Base-by-base conservation (phyloP, 2,888 invertebrate species). In the Invenusta paracnida region DNA sequence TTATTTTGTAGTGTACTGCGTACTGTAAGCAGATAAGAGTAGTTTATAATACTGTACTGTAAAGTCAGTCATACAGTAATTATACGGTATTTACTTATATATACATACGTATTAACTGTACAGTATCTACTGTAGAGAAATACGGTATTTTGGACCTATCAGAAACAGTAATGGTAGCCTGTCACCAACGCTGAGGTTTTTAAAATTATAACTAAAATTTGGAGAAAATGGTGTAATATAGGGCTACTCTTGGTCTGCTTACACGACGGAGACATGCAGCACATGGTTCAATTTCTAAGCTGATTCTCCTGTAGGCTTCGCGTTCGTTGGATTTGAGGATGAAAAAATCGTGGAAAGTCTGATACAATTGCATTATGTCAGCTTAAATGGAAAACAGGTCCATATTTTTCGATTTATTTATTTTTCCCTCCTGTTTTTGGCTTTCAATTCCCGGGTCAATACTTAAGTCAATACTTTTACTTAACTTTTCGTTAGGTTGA, bases 271-370 rank as follows among this genome's bases (percentile, higher is more conserved):
- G 23, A 13, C 17, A 2, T n/a, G 5, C 17, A 23, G 48, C 17
- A 5, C 5, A 48, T 48, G 17, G 17, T 48, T 48, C 17, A 48
- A 11, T 48, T 48, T 48, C 48, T 11, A 48, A 48, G 17, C 17
- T 48, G 48, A 11, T 48, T 48, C 48, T 11, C 17, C 2, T 82
- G 23, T 82, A 85, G 85, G 87, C 48, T 87, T 87, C 82, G 87
- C 87, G 27, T 87, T 87, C 86, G 87, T 87, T 48, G 87, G 85
- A 29, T 87, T 87, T 85, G 85, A 87, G 30, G 82, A 81, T 31
- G 87, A 87, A 85, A 48, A 81, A 17, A 83, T 86, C 48, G 87
- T 87, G 27, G 86, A 87, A 82, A 66, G 84, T 67, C 79, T 87
- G n/a, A 85, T 87, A 1, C 67, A 83, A 81, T 83, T 73, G 30